Conservation (phyloP, 2,888 invertebrate species). For the Tribolium freemani region DNA sequence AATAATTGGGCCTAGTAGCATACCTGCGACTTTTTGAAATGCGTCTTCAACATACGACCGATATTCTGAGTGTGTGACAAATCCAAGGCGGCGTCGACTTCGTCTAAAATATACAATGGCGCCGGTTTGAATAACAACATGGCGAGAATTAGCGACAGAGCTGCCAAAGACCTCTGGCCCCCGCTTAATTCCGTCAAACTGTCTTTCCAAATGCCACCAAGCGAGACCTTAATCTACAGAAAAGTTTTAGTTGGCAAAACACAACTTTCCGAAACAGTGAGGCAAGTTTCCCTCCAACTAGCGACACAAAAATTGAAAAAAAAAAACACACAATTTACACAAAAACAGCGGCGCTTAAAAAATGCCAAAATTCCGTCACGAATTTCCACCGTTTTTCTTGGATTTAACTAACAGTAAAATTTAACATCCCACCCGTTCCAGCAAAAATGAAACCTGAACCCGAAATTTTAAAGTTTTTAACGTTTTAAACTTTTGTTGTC, state of each 20-base stretch:
- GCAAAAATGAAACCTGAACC: no score
- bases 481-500: no score
- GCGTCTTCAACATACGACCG: slow-evolving; percentile 91
- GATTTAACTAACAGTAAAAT: no score
- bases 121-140: slow-evolving; percentile 98
- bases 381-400: no score
- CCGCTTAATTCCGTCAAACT: slow-evolving; percentile 96
- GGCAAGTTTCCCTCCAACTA: no score
- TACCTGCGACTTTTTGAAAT: slow-evolving; percentile 91
- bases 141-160: slow-evolving; percentile 94
- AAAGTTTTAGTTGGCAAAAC: neutral
- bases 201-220: slow-evolving; percentile 96
- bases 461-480: no score
- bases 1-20: slow-evolving; percentile 23
- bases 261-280: no score
- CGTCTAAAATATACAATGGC: slow-evolving; percentile 98
- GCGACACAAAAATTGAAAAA: no score
- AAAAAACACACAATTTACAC: no score
- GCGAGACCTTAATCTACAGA: slow-evolving; percentile 82
- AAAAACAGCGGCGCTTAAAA: no score
- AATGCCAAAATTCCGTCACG: no score
- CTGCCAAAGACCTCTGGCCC: slow-evolving; percentile 96
- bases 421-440: no score
- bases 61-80: slow-evolving; percentile 99
- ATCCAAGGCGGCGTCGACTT: slow-evolving; percentile 98